Evolutionary conservation across 1,140 invertebrate genomes (phyloP), one percentile per base, ranked within the genome.

Genomic region (Eumeta japonica): DNA sequence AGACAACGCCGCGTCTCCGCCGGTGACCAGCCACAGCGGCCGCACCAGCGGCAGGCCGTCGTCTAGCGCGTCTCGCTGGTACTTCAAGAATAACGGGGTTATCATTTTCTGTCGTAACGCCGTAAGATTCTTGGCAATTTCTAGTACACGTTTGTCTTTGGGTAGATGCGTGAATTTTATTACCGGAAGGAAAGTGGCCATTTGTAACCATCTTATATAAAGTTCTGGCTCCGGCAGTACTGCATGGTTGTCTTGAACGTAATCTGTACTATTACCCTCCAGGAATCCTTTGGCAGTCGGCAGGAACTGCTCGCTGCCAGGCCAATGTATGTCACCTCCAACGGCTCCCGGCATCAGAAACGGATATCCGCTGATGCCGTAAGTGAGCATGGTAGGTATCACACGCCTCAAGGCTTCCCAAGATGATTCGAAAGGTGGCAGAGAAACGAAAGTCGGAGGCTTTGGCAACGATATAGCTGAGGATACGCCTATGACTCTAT

Each of bases 291-390:
- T 75, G 1, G 67, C 50, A 10, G 62, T 60, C 15, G 68, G 68
- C 18, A 75, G 13, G 65, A 76, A 59, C 54, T 80, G 55, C 63
- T 78, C 54, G 68, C 77, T 43, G 52, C 80, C 80, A 0, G 80
- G 80, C 42, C 81, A 71, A 11, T 82, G 79, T 10, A 83, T 81
- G 51, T 92, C 89, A 1, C 94, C 94, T 0, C 94, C 94, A 16
- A 98, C 91, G 12, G 92, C 88, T 0, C 94, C 94, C 1, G 93
- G 89, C 74, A 97, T 86, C 3, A 96, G 80, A 48, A 96, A 94
- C 0, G 92, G 91, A 75, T 91, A 97, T 0, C 94, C 95, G 16
- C 90, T 81, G 28, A 88, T 79, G 0, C 93, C 92, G 41, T 94
- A 89, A 5, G 85, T 90, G 0, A 97, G 65, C 17, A 93, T 85